Conservation (phyloP, 2,113 vertebrate genomes). For the Dascyllus trimaculatus region DNA sequence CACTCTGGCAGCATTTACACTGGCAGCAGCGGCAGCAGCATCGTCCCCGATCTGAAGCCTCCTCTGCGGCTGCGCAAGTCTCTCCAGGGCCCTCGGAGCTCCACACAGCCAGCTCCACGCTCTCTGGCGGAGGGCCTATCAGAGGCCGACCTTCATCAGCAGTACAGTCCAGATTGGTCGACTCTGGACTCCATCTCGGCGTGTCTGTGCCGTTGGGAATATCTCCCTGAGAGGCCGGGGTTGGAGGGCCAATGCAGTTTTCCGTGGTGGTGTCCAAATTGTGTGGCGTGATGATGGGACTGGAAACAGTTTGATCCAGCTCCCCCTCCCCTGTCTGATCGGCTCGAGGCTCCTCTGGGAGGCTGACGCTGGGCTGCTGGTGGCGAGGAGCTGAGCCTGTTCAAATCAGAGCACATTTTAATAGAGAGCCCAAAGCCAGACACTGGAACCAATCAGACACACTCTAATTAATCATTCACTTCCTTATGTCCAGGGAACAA, state of each 20-base stretch:
- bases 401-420: constrained; percentile 49
- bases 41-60: constrained; percentile 43
- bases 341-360: constrained; percentile 32
- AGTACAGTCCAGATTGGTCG: constrained; percentile 62
- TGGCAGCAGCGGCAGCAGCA: constrained; percentile 71
- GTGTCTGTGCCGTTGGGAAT: constrained; percentile 69
- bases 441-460: constrained; percentile 19
- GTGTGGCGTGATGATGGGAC: constrained; percentile 55
- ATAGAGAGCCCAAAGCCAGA: constrained; percentile 21
- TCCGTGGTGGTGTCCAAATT: constrained; percentile 64
- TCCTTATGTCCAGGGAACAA: background rate
- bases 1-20: constrained; percentile 71
- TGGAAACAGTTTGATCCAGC: constrained; percentile 65
- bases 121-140: constrained; percentile 71
- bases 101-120: constrained; percentile 81
- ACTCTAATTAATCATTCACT: constrained; percentile 6
- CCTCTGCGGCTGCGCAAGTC: constrained; percentile 35
- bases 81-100: constrained; percentile 53
- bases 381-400: constrained; percentile 68
- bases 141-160: constrained; percentile 76
- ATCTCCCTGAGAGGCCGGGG: constrained; percentile 54
- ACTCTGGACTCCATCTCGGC: constrained; percentile 67
- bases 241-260: constrained; percentile 62
- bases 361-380: constrained; percentile 56
- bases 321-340: constrained; percentile 48